These are phyloP conservation scores for Drosophila birchii DNA, from an alignment of 2,888 invertebrate species.

Conservation along the genomic window DNA sequence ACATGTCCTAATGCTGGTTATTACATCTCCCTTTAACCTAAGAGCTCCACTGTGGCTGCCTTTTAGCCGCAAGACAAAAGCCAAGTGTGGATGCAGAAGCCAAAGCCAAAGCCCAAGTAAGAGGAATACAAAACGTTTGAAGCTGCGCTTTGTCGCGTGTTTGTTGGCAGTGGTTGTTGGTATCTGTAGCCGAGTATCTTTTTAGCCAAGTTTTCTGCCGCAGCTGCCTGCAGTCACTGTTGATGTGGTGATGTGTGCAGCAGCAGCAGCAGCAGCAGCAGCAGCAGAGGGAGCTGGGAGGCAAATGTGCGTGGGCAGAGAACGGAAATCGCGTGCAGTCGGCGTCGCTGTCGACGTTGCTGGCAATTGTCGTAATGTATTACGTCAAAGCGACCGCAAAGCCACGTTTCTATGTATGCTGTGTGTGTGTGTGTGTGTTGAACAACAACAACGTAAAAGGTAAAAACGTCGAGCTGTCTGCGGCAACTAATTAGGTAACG, in stretches of 20 bases:
- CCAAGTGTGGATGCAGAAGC: slow-evolving; percentile 13
- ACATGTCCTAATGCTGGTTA: background rate
- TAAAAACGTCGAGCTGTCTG: slow-evolving; percentile 83
- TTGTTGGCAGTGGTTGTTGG: slow-evolving; percentile 10
- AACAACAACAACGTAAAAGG: slow-evolving; percentile 66
- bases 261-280: background rate
- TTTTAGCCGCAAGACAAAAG: slow-evolving; percentile 14
- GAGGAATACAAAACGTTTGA: slow-evolving; percentile 35
- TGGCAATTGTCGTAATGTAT: slow-evolving; percentile 58
- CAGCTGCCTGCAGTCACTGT: slow-evolving; percentile 8
- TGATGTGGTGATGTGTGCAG: slow-evolving; percentile 55
- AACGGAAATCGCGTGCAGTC: slow-evolving; percentile 73
- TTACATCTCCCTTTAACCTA: too few species aligned
- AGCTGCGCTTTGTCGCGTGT: slow-evolving; percentile 52
- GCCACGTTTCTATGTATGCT: slow-evolving; percentile 5
- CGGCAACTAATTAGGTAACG: slow-evolving; percentile 82
- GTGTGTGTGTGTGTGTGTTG: slow-evolving; percentile 36
- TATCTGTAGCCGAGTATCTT: slow-evolving; percentile 24
- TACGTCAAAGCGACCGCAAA: slow-evolving; percentile 71
- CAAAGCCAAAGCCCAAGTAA: slow-evolving; percentile 24
- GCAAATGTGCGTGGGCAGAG: slow-evolving; percentile 70
- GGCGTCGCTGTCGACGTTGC: slow-evolving; percentile 53
- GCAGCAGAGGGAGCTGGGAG: background rate
- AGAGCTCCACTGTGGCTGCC: slow-evolving; percentile 24
- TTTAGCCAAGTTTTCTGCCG: slow-evolving; percentile 20